These are phyloP conservation scores for Osmerus eperlanus DNA, from an alignment of 2,113 vertebrate species.

Conservation along the genomic window DNA sequence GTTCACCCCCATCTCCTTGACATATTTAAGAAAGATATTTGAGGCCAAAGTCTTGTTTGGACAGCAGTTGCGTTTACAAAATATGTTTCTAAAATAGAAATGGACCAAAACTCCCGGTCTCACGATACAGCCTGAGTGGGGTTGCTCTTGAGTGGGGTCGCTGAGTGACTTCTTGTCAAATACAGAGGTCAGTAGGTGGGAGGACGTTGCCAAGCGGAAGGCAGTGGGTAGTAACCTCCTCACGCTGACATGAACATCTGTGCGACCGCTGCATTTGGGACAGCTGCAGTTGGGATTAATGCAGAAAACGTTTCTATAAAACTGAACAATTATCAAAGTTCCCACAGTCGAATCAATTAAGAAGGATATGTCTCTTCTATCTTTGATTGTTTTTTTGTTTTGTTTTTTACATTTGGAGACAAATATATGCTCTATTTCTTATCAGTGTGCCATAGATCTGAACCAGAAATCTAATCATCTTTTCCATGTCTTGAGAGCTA, in stretches of 20 bases:
- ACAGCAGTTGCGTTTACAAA: constrained; percentile 41
- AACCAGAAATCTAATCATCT: neutral
- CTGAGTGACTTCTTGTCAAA: constrained; percentile 35
- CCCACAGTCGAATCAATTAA: too few species aligned
- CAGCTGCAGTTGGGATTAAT: constrained; percentile 29
- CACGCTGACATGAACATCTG: constrained; percentile 57
- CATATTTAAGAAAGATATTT: constrained; percentile 55
- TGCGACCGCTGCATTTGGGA: constrained; percentile 43
- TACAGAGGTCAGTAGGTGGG: constrained; percentile 37
- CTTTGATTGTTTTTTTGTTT: neutral
- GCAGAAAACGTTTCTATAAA: constrained; percentile 13
- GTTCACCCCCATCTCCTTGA: constrained; percentile 33
- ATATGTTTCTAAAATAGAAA: constrained; percentile 52
- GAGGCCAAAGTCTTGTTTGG: constrained; percentile 61
- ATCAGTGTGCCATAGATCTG: neutral
- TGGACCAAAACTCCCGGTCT: constrained; percentile 45
- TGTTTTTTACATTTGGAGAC: neutral
- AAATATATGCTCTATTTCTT: neutral
- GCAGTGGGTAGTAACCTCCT: constrained; percentile 19
- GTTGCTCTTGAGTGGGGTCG: constrained; percentile 46
- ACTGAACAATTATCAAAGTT: neutral
- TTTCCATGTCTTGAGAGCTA: neutral
- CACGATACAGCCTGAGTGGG: constrained; percentile 52
- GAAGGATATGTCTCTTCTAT: neutral
- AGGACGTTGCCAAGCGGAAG: constrained; percentile 28